These are phyloP conservation scores for Poecile montanus DNA, from an alignment of 2,797 vertebrate genomes.

Conservation along the genomic window DNA sequence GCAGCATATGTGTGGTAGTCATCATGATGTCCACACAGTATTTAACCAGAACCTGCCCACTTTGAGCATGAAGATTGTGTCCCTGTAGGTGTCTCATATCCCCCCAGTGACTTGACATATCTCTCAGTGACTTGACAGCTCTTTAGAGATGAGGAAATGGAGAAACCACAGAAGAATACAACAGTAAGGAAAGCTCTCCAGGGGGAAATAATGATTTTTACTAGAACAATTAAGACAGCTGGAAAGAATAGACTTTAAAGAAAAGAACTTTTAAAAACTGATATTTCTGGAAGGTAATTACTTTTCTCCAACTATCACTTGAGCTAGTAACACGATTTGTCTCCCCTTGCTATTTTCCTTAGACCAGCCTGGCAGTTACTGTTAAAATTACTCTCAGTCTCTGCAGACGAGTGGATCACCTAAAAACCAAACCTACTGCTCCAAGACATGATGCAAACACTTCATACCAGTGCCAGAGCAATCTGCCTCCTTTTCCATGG, in stretches of 20 bases:
- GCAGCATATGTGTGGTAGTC: rapidly evolving
- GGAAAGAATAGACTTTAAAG: neutral
- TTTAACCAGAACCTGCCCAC: neutral
- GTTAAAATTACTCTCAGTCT: neutral
- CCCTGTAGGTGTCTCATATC: neutral
- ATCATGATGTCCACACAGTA: neutral
- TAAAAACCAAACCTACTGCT: neutral
- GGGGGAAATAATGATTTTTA: neutral
- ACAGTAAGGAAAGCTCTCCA: neutral
- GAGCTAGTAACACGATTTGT: neutral
- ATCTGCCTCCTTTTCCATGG: neutral
- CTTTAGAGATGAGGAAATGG: neutral
- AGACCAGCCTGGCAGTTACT: neutral
- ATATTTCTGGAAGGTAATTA: neutral
- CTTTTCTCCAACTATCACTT: neutral
- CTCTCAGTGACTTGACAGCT: neutral
- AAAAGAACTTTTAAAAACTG: rapidly evolving
- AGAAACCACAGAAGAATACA: neutral
- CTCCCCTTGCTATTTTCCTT: neutral
- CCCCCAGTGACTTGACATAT: neutral
- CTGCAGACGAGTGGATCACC: neutral
- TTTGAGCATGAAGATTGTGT: neutral
- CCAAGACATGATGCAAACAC: neutral
- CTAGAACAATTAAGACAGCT: neutral
- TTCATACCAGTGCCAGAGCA: neutral